A percentile compares a stretch with the other conserved stretches of the same genome.
Conservation (phyloP, 2,797 vertebrate genomes). For the Sebastes elongatus region DNA sequence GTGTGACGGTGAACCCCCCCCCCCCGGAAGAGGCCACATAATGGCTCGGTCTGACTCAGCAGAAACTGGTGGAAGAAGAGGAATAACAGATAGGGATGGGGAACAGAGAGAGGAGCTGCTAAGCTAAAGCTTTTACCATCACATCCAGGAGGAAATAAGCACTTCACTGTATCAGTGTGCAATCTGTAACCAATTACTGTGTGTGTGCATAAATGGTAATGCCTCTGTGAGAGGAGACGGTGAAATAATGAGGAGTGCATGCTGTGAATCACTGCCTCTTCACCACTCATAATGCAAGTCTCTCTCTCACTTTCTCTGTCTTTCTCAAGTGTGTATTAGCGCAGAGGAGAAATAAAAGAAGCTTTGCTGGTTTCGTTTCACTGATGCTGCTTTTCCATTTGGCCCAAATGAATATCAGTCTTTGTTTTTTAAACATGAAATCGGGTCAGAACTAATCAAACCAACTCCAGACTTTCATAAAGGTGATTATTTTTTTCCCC, state of each 20-base stretch:
- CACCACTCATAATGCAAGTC: conserved; percentile 53
- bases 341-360: conserved; percentile 34
- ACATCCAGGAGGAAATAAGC: conserved; percentile 58
- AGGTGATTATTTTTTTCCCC: not conserved
- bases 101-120: conserved; percentile 1
- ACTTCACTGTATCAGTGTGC: conserved; percentile 60
- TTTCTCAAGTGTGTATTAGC: conserved; percentile 51
- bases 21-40: conserved; percentile 59
- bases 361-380: conserved; percentile 37
- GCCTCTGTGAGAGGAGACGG: conserved; percentile 48
- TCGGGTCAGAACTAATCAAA: conserved; percentile 47
- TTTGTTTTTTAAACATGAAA: conserved; percentile 55
- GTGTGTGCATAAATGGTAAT: conserved; percentile 68
- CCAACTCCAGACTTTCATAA: conserved; percentile 25
- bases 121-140: conserved; percentile 48
- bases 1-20: not conserved
- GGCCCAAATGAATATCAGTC: conserved; percentile 41
- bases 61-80: conserved; percentile 28
- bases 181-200: conserved; percentile 66
- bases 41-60: conserved; percentile 74
- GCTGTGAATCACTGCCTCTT: conserved; percentile 66
- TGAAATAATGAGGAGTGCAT: conserved; percentile 60
- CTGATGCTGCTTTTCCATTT: conserved; percentile 27
- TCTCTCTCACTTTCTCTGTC: conserved; percentile 28
- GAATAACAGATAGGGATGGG: not conserved